Evolutionary conservation across 2,113 vertebrate genomes (phyloP).

Genomic region (Phyllostomus hastatus): DNA sequence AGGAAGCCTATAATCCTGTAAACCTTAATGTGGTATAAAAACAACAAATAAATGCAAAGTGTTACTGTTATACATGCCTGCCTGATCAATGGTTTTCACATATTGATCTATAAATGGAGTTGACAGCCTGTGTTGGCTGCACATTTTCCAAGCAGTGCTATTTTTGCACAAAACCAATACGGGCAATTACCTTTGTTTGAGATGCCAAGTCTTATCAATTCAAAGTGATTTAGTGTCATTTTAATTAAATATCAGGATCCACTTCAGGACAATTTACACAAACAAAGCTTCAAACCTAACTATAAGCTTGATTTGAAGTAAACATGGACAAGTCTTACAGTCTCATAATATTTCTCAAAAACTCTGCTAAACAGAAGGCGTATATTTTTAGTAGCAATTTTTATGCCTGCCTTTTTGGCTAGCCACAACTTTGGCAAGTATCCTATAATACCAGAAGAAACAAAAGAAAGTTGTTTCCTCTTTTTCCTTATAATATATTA

Average conservation of each 20-base stretch:
- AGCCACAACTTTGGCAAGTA: slow-evolving; percentile 85
- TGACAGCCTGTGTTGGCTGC: slow-evolving; percentile 87
- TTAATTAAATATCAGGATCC: slow-evolving; percentile 88
- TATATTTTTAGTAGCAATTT: slow-evolving; percentile 84
- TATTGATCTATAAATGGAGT: slow-evolving; percentile 90
- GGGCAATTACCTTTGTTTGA: slow-evolving; percentile 89
- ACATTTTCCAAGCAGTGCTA: slow-evolving; percentile 87
- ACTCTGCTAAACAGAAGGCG: slow-evolving; percentile 83
- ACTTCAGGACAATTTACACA: slow-evolving; percentile 86
- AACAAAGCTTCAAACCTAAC: slow-evolving; percentile 85
- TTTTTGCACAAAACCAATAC: slow-evolving; percentile 88
- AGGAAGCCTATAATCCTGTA: slow-evolving; percentile 86
- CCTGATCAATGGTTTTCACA: slow-evolving; percentile 89
- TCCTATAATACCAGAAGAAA: slow-evolving; percentile 81
- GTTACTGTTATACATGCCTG: slow-evolving; percentile 87
- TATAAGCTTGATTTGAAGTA: slow-evolving; percentile 84
- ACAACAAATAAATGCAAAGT: slow-evolving; percentile 87
- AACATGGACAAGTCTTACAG: slow-evolving; percentile 79
- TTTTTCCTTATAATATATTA: slow-evolving; percentile 78
- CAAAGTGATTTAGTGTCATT: slow-evolving; percentile 88
- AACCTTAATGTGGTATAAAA: slow-evolving; percentile 84
- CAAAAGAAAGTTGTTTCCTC: slow-evolving; percentile 82
- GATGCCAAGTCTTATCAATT: slow-evolving; percentile 90
- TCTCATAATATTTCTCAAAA: slow-evolving; percentile 83
- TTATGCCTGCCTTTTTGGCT: slow-evolving; percentile 85